Evolutionary conservation across 2,888 invertebrate species (phyloP).

Genomic region (Caenorhabditis sp.): DNA sequence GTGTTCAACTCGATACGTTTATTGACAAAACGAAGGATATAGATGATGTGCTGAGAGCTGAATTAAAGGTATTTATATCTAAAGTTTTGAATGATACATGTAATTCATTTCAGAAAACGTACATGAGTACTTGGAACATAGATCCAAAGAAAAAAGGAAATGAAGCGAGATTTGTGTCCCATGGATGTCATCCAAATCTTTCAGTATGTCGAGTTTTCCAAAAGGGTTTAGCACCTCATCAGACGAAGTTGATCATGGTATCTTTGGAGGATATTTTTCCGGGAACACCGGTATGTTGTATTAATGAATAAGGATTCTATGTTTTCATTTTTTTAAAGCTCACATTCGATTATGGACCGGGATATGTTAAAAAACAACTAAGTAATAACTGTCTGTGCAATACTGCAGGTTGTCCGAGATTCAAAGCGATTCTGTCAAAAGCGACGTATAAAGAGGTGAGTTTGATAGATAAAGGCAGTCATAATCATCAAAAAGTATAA

Average conservation of each 20-base stretch:
- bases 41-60: neutral
- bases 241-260: slow-evolving; percentile 6
- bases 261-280: slow-evolving; percentile 16
- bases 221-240: slow-evolving; percentile 16
- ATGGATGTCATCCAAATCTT: slow-evolving; percentile 12
- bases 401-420: slow-evolving; percentile 9
- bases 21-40: neutral
- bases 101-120: slow-evolving; percentile 7
- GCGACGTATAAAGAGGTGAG: neutral
- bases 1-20: no score
- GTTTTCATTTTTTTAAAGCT: slow-evolving; percentile 13
- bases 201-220: slow-evolving; percentile 12
- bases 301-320: neutral
- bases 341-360: slow-evolving; percentile 17
- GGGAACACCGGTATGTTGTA: slow-evolving; percentile 11
- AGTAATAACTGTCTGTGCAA: neutral
- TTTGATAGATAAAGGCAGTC: neutral
- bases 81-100: no score
- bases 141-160: slow-evolving; percentile 19
- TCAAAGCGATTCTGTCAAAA: neutral
- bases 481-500: no score
- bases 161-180: slow-evolving; percentile 8
- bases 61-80: no score
- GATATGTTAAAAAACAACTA: neutral
- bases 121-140: neutral